A percentile compares a stretch with the other conserved stretches of the same genome.
These are phyloP conservation scores for Bovichtus diacanthus DNA, from an alignment of 2,797 vertebrate genomes.

Conservation along the genomic window DNA sequence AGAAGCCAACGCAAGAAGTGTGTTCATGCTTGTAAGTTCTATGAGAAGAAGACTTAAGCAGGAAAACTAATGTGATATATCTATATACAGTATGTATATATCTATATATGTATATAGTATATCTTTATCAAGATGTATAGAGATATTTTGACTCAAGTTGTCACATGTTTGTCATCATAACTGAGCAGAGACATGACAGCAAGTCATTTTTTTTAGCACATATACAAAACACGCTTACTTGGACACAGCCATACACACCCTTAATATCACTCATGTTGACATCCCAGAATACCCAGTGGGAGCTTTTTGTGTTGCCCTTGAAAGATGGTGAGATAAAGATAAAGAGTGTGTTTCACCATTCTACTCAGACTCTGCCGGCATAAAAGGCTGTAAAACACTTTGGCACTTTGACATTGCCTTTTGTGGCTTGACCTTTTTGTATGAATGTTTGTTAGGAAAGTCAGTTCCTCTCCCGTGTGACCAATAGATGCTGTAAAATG, in stretches of 20 bases:
- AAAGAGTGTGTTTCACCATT: slow-evolving; percentile 34
- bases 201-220: slow-evolving; percentile 13
- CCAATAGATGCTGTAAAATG: slow-evolving; percentile 11
- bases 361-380: slow-evolving; percentile 11
- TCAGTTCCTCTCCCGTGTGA: neutral
- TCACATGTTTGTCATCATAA: slow-evolving; percentile 27
- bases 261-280: slow-evolving; percentile 13
- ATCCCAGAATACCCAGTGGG: slow-evolving; percentile 24
- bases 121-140: no score
- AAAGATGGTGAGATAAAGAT: slow-evolving; percentile 17
- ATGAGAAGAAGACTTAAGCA: neutral
- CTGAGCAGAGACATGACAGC: slow-evolving; percentile 6
- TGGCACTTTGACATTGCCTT: slow-evolving; percentile 44
- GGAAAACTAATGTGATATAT: no score
- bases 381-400: slow-evolving; percentile 15
- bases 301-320: slow-evolving; percentile 38
- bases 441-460: slow-evolving; percentile 15
- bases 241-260: neutral
- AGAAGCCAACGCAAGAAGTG: neutral
- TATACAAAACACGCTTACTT: neutral
- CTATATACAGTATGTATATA: no score
- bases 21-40: neutral
- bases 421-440: slow-evolving; percentile 53
- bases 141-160: no score
- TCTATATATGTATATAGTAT: no score